Evolutionary conservation across 1,140 invertebrate species (phyloP), one percentile per base, ranked within the genome.

Genomic region (Maconellicoccus hirsutus): DNA sequence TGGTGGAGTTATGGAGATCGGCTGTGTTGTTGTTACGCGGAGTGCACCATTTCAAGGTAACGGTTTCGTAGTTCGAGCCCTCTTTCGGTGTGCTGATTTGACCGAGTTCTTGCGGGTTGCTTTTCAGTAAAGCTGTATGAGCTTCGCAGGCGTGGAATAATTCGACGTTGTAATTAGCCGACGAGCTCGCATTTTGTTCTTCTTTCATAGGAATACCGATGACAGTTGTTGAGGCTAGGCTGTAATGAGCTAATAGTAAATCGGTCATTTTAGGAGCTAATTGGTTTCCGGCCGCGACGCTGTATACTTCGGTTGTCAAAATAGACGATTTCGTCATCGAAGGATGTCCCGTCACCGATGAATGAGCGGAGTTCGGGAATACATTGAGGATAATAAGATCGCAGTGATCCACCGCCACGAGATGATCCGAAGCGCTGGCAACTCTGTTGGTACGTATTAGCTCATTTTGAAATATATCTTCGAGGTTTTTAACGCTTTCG

Each of bases 191-290:
- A 81, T 98, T 98, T 82, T 98, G 95, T 81, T 98, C 96, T 82
- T 98, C 96, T 83, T 98, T 98, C 96, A 98, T 98, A 3, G 95
- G 96, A 76, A 98, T 98, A 27, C 94, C 95, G 25, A 94, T 98
- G 0, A 98, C 94, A 0, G 94, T 97, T 14, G 96, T 98, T 70
- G 91, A 94, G 0, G 93, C 89, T n/a, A 98, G 81, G 78, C 92
- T 86, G 76, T 96, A 98, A 79, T 98, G 95, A 7, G 86, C 85
- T 71, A 92, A 78, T 71, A 92, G 90, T 0, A 92, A 78, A 70
- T 89, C 84, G 0, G 89, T 87, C 10, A 93, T 79, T 75, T 92
- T 87, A 71, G 82, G 83, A 0, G 87, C 83, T 25, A 87, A 78
- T 77, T 75, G 29, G 76, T 80, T 59, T 78, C 82, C 76, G 77